These are phyloP conservation scores for Xenops minutus DNA, from an alignment of 2,797 vertebrate species.

Conservation along the genomic window DNA sequence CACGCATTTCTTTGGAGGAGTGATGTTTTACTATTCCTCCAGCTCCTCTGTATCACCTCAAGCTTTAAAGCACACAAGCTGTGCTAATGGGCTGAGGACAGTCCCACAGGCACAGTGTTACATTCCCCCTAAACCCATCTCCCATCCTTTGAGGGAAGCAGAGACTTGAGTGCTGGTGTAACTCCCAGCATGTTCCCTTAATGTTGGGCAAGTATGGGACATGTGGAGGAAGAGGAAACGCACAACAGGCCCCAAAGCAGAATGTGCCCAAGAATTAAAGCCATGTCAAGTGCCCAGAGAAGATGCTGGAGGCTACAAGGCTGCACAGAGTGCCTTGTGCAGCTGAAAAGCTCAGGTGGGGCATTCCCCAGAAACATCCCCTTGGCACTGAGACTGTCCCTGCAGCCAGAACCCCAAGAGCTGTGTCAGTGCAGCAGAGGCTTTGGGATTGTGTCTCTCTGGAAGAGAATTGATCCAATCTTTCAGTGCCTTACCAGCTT, in stretches of 20 bases:
- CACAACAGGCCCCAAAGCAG: neutral
- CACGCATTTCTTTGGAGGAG: neutral
- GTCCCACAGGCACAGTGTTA: neutral
- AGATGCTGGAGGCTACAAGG: neutral
- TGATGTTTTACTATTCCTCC: neutral
- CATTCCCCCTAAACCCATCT: neutral
- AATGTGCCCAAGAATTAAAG: neutral
- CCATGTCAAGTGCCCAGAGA: neutral
- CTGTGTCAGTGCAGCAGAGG: neutral
- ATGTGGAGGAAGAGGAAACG: neutral
- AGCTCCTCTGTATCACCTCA: neutral
- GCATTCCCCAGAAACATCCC: neutral
- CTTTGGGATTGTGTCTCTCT: too few species aligned
- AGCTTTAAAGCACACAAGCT: neutral
- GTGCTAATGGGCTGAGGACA: neutral
- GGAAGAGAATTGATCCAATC: too few species aligned
- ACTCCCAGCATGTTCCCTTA: neutral
- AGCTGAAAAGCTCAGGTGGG: neutral
- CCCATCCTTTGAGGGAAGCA: neutral
- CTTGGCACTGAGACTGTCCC: neutral
- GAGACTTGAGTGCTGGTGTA: neutral
- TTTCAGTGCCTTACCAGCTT: too few species aligned
- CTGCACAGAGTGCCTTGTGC: neutral
- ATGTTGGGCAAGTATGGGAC: neutral
- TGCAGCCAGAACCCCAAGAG: neutral